These are phyloP conservation scores for Thaleichthys pacificus DNA, from an alignment of 2,797 vertebrate species.

Conservation along the genomic window DNA sequence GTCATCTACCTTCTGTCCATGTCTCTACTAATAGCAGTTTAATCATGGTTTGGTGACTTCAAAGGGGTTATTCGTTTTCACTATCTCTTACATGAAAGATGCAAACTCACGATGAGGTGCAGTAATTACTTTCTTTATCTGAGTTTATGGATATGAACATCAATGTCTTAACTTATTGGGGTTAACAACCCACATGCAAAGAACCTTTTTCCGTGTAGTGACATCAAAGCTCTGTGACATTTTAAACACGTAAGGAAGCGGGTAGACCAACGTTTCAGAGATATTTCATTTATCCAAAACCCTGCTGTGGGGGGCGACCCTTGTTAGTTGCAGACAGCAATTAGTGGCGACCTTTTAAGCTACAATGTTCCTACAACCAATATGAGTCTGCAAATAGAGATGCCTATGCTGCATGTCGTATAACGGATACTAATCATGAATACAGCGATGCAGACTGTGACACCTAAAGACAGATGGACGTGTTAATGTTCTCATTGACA, in stretches of 20 bases:
- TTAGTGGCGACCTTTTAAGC: too few relatives aligned
- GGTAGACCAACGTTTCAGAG: background rate
- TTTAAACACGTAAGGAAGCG: background rate
- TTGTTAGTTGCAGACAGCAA: too few relatives aligned
- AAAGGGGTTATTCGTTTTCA: background rate
- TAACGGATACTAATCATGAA: too few relatives aligned
- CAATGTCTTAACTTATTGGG: slow-evolving; percentile 16
- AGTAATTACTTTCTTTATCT: slow-evolving; percentile 4
- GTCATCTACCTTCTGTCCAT: too few relatives aligned
- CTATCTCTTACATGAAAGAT: background rate
- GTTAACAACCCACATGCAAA: slow-evolving; percentile 4
- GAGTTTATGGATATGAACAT: background rate
- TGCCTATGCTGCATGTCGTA: too few relatives aligned
- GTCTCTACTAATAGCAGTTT: too few relatives aligned
- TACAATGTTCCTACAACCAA: too few relatives aligned
- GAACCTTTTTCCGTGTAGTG: background rate
- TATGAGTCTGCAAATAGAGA: too few relatives aligned
- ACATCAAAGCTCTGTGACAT: slow-evolving; percentile 35
- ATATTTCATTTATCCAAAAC: background rate
- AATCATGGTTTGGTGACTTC: too few relatives aligned
- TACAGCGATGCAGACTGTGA: too few relatives aligned
- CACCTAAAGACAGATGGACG: too few relatives aligned
- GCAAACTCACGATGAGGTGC: background rate
- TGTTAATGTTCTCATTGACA: too few relatives aligned
- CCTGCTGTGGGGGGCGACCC: background rate